phyloP scores from a whole-genome alignment of 2,113 vertebrate species.

The Engraulis encrasicolus region DNA sequence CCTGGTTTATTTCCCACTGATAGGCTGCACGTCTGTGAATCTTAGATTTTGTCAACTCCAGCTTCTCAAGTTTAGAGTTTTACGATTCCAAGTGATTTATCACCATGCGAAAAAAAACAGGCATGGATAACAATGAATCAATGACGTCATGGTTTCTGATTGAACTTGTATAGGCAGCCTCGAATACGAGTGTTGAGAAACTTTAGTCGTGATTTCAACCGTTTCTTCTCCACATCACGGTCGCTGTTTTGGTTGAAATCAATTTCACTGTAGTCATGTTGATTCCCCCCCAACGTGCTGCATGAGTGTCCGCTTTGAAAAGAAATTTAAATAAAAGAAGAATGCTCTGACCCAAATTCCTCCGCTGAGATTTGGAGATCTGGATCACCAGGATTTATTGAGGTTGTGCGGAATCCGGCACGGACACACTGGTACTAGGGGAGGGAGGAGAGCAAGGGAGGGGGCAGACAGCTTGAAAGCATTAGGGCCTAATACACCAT shows the following conservation, averaged over 20 bases:
- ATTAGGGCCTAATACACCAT: slow-evolving; percentile 56
- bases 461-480: slow-evolving; percentile 62
- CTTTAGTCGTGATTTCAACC: not conserved
- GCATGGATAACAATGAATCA: not conserved
- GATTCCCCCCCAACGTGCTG: slow-evolving; percentile 47
- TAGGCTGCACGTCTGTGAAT: not conserved
- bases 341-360: slow-evolving; percentile 55
- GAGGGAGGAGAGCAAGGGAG: slow-evolving; percentile 59
- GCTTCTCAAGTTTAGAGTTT: not conserved
- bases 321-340: slow-evolving; percentile 21
- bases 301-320: slow-evolving; percentile 32
- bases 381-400: slow-evolving; percentile 54
- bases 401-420: slow-evolving; percentile 39
- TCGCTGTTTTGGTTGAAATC: not conserved
- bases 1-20: no score
- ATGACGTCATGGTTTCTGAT: not conserved
- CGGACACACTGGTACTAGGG: slow-evolving; percentile 28
- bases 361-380: slow-evolving; percentile 35
- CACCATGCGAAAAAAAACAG: not conserved
- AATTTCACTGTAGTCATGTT: not conserved
- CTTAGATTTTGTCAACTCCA: not conserved
- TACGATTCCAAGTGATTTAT: not conserved
- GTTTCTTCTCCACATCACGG: not conserved
- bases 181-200: not conserved
- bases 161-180: not conserved